Evolutionary conservation across 2,888 invertebrate species (phyloP).

Genomic region (Drosophila rellima): DNA sequence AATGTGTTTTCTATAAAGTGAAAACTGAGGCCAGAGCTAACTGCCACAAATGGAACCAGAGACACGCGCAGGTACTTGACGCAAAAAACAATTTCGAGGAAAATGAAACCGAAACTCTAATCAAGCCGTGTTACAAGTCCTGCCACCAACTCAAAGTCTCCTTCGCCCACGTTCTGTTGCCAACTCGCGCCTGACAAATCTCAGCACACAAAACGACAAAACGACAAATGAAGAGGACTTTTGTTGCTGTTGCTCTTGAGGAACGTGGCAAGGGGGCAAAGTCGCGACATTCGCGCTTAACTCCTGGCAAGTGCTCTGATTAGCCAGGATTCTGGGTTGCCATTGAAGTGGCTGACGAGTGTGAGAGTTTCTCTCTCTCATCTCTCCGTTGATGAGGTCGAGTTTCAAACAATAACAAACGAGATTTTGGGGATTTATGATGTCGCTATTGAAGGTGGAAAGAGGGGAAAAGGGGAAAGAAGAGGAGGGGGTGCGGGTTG

Average conservation of each 20-base stretch:
- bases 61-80: slow-evolving; percentile 30
- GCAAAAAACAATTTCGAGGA: slow-evolving; percentile 15
- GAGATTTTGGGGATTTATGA: slow-evolving; percentile 81
- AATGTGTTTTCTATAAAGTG: not conserved
- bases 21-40: not conserved
- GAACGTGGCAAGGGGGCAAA: slow-evolving; percentile 22
- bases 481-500: slow-evolving; percentile 4
- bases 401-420: slow-evolving; percentile 80
- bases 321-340: slow-evolving; percentile 53
- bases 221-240: slow-evolving; percentile 39
- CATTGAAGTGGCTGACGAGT: slow-evolving; percentile 59
- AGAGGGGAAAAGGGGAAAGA: not conserved
- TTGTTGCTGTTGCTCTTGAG: not conserved
- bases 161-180: slow-evolving; percentile 21
- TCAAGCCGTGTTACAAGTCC: slow-evolving; percentile 49
- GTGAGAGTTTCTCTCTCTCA: slow-evolving; percentile 22
- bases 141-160: slow-evolving; percentile 4
- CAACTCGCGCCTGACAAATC: slow-evolving; percentile 35
- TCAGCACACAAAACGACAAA: slow-evolving; percentile 37
- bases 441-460: slow-evolving; percentile 45
- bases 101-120: slow-evolving; percentile 42
- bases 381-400: slow-evolving; percentile 63
- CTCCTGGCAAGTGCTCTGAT: slow-evolving; percentile 68
- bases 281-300: slow-evolving; percentile 66
- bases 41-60: slow-evolving; percentile 6